Base-by-base conservation (phyloP, 2,113 vertebrate species). In the Columbina picui region DNA sequence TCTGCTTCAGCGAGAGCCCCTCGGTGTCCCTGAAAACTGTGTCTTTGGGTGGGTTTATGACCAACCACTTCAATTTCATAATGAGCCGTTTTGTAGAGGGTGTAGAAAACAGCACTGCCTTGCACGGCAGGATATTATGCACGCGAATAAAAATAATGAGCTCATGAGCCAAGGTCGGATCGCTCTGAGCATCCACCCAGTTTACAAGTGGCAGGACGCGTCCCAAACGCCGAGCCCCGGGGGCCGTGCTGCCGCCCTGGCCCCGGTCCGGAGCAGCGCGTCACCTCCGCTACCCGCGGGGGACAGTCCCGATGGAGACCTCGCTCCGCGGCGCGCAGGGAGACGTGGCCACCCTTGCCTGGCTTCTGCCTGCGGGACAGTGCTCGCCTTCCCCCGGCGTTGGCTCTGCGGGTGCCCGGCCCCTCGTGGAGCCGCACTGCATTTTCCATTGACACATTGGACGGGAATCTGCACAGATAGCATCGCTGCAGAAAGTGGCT, bases 111-210 rank as follows among this genome's bases (percentile, higher is more conserved):
- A n/a, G 34, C 38, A 5, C 20, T 45, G 77, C 30, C 74, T 78
- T 23, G 76, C 84, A 10, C 9, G 26, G 47, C 59, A 83, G 84
- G 84, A 49, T 67, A 34, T 50, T 80, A 79, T 43, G 34, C 18
- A 29, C 17, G 32, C 27, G 55, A 92, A 84, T 69, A 67, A 91
- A 87, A 93, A 71, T 25, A 65, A 75, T n/a, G 57, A 84, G 53
- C 75, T 92, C 86, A 65, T 41, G 45, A 85, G 65, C 36, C 43
- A 53, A 80, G n/a, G 38, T 70, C 23, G 16, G 41, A 20, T 71
- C 52, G 38, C 49, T 17, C 50, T 61, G 73, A 43, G 47, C 45
- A 90, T 34, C 45, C 71, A 25, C 79, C 60, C 85, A 29, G 50
- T 88, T 93, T 88, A 49, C 41, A 69, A 79, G 57, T 3, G 64